Conservation (phyloP, 2,888 invertebrate species). For the Bugulina stolonifera region DNA sequence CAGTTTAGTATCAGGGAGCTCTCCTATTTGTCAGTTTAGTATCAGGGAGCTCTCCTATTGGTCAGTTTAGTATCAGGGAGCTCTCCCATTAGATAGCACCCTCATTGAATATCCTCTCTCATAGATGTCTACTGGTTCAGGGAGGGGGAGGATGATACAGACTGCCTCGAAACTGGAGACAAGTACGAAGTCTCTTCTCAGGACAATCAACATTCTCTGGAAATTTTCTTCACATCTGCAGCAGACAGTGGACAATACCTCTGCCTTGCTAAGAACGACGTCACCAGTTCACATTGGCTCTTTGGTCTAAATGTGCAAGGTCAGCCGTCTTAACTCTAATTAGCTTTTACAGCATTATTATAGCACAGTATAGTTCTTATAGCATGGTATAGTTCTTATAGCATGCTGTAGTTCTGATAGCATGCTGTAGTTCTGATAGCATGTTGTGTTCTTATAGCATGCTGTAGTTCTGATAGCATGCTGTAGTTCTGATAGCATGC, state of each 20-base stretch:
- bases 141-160: conserved; percentile 36
- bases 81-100: too few relatives aligned
- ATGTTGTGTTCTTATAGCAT: too few relatives aligned
- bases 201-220: conserved; percentile 35
- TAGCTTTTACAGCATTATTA: too few relatives aligned
- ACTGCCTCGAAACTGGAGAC: conserved; percentile 44
- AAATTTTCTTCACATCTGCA: conserved; percentile 38
- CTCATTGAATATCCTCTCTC: too few relatives aligned
- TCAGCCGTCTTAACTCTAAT: too few relatives aligned
- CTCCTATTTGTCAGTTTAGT: conserved; percentile 43
- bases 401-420: too few relatives aligned
- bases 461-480: too few relatives aligned
- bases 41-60: conserved; percentile 40
- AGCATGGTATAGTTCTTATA: too few relatives aligned
- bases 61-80: conserved; percentile 43
- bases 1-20: conserved; percentile 42
- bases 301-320: conserved; percentile 44
- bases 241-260: conserved; percentile 42
- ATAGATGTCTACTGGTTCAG: conserved; percentile 52
- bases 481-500: too few relatives aligned
- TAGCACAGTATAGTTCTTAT: too few relatives aligned
- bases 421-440: too few relatives aligned
- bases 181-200: conserved; percentile 38
- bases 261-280: conserved; percentile 42
- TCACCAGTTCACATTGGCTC: conserved; percentile 37